Base-by-base conservation (phyloP, 37 sponge, comb jelly and placozoan species). In the Cliona cf. orientalis region DNA sequence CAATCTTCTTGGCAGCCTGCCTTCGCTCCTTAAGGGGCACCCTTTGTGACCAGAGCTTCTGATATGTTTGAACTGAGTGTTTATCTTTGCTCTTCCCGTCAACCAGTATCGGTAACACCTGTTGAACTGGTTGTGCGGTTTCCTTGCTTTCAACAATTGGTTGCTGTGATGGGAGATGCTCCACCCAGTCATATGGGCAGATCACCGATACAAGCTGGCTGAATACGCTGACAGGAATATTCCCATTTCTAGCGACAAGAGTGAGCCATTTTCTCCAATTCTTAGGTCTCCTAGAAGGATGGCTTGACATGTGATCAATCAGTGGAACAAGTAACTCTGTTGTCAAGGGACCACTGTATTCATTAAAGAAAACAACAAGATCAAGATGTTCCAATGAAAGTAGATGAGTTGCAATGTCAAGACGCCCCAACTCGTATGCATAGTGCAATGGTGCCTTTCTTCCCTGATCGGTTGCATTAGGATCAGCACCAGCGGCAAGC, bases 361-460 rank as follows among this genome's bases (percentile, higher is more conserved):
- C 43, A 43, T 46, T 29, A 32, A 59, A 82, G 29, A 82, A 72
- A 0, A 64, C 65, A 32, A 35, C 22, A 11, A 58, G 53, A 58
- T 82, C 74, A 35, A 73, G 35, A 1, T 37, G 23, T 1, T 29
- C 37, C 25, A 73, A 49, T 39, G 85, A 77, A 25, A 85, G 70
- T 14, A 85, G 46, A 34, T 60, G 77, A 23, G 6, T 46, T 44
- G 70, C 62, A 19, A 75, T 71, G 21, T 84, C 75, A 32, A 39
- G 19, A 14, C 59, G 73, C 11, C 71, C 66, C 58, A 36, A 37
- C 33, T 34, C 31, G 26, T 64, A 78, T 2, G 90, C 90, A 74
- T 80, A 84, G 31, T 79, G 80, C 4, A 90, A 64, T 35, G 90
- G 62, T 19, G 81, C 80, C 46, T 49, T 84, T 2, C 85, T 71